phyloP scores from a whole-genome alignment of 2,888 invertebrate species.

The Stenchaetothrips biformis region DNA sequence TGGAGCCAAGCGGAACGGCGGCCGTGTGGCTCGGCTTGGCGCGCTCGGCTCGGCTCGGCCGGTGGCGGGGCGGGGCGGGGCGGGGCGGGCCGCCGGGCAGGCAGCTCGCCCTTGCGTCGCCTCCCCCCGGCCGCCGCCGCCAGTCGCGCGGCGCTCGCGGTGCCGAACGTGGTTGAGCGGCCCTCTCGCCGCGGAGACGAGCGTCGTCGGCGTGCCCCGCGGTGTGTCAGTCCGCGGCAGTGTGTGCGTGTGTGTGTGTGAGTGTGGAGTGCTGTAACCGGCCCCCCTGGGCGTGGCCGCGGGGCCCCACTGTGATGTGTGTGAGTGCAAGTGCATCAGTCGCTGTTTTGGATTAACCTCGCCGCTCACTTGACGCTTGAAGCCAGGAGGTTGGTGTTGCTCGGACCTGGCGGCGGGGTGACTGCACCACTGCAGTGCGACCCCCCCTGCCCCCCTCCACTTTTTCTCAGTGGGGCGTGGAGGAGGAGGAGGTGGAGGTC shows the following conservation, averaged over 20 bases:
- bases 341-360: not conserved
- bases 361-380: no score
- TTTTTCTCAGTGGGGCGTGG: no score
- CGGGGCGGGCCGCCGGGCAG: not conserved
- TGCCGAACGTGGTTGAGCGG: not conserved
- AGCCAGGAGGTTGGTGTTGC: no score
- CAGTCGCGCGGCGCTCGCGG: conserved; percentile 10
- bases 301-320: not conserved
- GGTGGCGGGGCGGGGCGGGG: not conserved
- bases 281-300: not conserved
- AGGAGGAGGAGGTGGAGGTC: no score
- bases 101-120: not conserved
- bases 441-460: no score
- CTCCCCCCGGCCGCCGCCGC: not conserved
- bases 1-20: not conserved
- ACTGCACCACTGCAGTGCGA: no score
- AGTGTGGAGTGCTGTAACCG: not conserved
- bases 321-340: not conserved
- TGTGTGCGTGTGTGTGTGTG: conserved; percentile 4
- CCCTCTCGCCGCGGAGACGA: no score
- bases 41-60: not conserved
- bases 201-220: not conserved
- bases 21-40: not conserved
- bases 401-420: no score
- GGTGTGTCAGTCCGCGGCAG: not conserved